Evolutionary conservation across 2,888 invertebrate species (phyloP).

Genomic region (Philereme vetulata): DNA sequence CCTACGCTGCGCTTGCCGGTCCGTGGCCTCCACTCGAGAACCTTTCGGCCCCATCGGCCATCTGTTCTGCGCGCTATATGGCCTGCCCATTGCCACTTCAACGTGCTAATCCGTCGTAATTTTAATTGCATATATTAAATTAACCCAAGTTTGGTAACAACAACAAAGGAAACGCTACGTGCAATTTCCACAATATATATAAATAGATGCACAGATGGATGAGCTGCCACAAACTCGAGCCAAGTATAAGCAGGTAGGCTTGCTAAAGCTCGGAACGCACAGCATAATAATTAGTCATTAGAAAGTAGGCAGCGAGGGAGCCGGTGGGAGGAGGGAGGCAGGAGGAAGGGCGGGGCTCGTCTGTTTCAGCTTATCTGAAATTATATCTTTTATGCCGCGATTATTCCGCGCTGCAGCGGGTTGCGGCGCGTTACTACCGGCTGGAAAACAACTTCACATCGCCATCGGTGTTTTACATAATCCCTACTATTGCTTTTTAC

Average conservation of each 20-base stretch:
- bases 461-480: constrained; percentile 79
- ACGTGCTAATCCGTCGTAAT: too few relatives aligned
- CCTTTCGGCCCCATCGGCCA: too few relatives aligned
- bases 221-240: constrained; percentile 61
- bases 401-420: constrained; percentile 83
- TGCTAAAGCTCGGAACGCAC: constrained; percentile 81
- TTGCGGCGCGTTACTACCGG: constrained; percentile 79
- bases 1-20: too few relatives aligned
- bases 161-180: constrained; percentile 22
- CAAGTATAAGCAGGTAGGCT: constrained; percentile 60
- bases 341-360: constrained; percentile 75
- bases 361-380: constrained; percentile 84
- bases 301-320: constrained; percentile 79
- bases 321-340: constrained; percentile 53
- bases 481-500: constrained; percentile 79
- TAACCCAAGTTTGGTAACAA: constrained; percentile 7
- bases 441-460: constrained; percentile 77
- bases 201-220: constrained; percentile 53
- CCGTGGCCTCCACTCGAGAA: too few relatives aligned
- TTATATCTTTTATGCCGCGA: constrained; percentile 85
- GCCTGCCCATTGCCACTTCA: too few relatives aligned
- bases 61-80: too few relatives aligned
- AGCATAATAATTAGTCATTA: constrained; percentile 85
- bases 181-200: constrained; percentile 25
- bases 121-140: constrained; percentile 17